Conservation (phyloP, 1,140 invertebrate species). For the Probaryconus sp. region DNA sequence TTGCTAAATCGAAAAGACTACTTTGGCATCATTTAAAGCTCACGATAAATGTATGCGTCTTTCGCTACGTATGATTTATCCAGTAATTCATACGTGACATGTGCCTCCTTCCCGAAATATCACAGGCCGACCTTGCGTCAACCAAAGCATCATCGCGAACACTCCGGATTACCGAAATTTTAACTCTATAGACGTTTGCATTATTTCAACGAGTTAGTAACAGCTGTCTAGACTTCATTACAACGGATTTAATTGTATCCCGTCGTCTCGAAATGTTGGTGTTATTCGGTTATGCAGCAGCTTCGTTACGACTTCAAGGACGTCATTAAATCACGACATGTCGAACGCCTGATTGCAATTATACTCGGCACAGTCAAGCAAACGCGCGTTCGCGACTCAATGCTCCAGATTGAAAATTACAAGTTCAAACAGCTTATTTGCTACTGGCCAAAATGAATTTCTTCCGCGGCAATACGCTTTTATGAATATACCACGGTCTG, state of each 20-base stretch:
- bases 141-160: slow-evolving; percentile 5
- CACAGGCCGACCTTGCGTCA: slow-evolving; percentile 6
- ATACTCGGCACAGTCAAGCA: slow-evolving; percentile 24
- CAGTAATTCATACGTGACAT: slow-evolving; percentile 21
- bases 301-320: slow-evolving; percentile 47
- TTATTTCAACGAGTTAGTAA: slow-evolving; percentile 10
- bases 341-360: slow-evolving; percentile 52
- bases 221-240: slow-evolving; percentile 39
- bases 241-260: slow-evolving; percentile 34
- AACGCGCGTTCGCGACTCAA: neutral
- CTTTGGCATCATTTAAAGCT: slow-evolving; percentile 13
- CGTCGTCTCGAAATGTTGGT: slow-evolving; percentile 1
- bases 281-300: slow-evolving; percentile 2
- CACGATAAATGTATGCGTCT: slow-evolving; percentile 12
- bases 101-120: slow-evolving; percentile 30
- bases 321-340: slow-evolving; percentile 50
- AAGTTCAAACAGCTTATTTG: slow-evolving; percentile 23
- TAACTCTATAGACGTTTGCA: neutral
- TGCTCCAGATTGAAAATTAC: no score
- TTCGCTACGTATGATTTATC: slow-evolving; percentile 17
- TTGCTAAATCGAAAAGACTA: slow-evolving; percentile 10
- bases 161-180: slow-evolving; percentile 2
- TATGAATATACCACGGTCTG: neutral
- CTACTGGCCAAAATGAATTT: slow-evolving; percentile 5
- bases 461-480: slow-evolving; percentile 4